A percentile compares a stretch with the other conserved stretches of the same genome.
Conservation (phyloP, 1,140 invertebrate species). For the Agrilus planipennis region DNA sequence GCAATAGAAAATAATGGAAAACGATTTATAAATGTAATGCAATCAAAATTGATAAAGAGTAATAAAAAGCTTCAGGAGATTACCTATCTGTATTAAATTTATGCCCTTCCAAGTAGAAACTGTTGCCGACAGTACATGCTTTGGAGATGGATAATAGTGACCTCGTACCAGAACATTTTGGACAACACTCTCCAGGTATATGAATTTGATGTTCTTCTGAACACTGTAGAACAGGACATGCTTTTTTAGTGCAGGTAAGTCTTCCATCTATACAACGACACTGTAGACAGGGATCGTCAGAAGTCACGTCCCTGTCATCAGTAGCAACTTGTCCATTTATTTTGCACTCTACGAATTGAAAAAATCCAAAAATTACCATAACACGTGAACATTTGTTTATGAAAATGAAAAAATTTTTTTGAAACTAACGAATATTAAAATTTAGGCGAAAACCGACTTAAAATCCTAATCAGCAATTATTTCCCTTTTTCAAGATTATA, state of each 20-base stretch:
- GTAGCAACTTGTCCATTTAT: conserved; percentile 55
- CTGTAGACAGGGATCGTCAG: conserved; percentile 73
- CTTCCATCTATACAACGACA: conserved; percentile 68
- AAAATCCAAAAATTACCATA: too few species aligned
- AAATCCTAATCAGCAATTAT: too few species aligned
- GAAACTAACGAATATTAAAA: too few species aligned
- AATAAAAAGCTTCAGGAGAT: too few species aligned
- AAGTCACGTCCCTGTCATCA: conserved; percentile 62
- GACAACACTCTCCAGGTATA: conserved; percentile 69
- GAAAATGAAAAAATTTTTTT: too few species aligned
- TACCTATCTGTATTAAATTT: conserved; percentile 57
- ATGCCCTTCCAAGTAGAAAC: conserved; percentile 44
- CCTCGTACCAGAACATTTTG: conserved; percentile 50
- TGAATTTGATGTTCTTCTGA: conserved; percentile 49
- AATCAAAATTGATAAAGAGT: too few species aligned
- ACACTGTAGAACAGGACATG: conserved; percentile 76
- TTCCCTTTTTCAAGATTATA: too few species aligned
- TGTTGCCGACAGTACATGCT: conserved; percentile 57
- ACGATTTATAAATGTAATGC: too few species aligned
- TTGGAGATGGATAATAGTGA: conserved; percentile 31
- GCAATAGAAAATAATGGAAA: too few species aligned
- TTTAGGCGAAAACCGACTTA: too few species aligned
- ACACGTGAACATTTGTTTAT: too few species aligned
- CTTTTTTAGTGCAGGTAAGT: conserved; percentile 68
- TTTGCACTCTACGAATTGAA: conserved; percentile 56